These are phyloP conservation scores for Peromyscus leucopus DNA, from an alignment of 2,113 vertebrate species.

Conservation along the genomic window DNA sequence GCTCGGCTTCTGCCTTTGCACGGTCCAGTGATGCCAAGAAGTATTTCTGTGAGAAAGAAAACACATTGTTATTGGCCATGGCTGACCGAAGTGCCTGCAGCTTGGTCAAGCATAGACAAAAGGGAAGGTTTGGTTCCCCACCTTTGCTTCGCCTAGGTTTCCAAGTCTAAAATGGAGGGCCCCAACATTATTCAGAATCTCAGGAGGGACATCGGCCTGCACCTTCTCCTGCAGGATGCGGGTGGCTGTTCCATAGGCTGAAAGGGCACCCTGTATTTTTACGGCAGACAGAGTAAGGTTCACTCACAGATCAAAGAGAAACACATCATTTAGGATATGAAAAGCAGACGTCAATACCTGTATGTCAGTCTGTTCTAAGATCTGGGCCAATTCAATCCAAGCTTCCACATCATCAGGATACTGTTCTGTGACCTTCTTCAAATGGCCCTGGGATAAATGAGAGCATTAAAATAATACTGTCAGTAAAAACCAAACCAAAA, in stretches of 20 bases:
- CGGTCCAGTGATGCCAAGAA: conserved; percentile 97
- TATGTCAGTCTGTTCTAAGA: conserved; percentile 99
- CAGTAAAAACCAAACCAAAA: neutral
- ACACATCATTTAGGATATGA: neutral
- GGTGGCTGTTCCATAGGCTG: conserved; percentile 98
- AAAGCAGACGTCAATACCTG: conserved; percentile 87
- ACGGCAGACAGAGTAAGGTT: neutral
- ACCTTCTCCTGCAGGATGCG: conserved; percentile 99
- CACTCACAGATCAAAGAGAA: conserved; percentile 36
- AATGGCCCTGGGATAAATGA: conserved; percentile 91
- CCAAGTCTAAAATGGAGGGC: conserved; percentile 98
- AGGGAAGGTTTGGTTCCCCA: conserved; percentile 75
- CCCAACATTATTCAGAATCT: conserved; percentile 98
- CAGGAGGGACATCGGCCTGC: conserved; percentile 97
- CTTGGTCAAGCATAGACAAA: neutral
- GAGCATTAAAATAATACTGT: neutral
- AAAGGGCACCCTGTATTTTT: conserved; percentile 92
- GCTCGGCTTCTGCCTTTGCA: conserved; percentile 98
- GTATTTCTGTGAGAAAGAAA: conserved; percentile 93
- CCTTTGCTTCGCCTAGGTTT: conserved; percentile 98
- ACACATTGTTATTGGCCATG: neutral
- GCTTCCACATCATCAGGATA: conserved; percentile 99
- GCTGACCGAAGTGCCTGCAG: neutral
- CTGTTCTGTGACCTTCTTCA: conserved; percentile 99
- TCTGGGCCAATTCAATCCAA: conserved; percentile 99